Evolutionary conservation across 2,113 vertebrate genomes (phyloP), one percentile per base, ranked within the genome.

Genomic region (Trogon melanurus): DNA sequence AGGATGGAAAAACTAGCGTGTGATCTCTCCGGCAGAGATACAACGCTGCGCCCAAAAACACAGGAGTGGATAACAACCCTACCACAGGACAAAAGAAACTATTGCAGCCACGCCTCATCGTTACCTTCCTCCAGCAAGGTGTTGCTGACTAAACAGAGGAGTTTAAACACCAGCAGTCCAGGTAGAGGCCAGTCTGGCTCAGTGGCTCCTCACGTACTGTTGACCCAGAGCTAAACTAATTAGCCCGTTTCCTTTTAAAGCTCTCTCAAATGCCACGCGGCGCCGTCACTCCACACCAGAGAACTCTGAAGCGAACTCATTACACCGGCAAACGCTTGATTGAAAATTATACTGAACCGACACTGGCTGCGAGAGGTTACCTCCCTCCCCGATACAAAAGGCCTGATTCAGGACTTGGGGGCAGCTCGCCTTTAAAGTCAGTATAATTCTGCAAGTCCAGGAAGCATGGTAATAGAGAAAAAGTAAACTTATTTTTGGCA

Each of bases 141-240:
- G 32, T 1, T 50, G 32, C 89, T 88, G 83, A 26, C 32, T 65
- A 23, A 84, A 38, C 69, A 86, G 13, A 79, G 73, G 69, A 5
- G 7, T 72, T 65, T n/a, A 65, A 78, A 74, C 38, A 66, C n/a
- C 51, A 89, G 36, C 6, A 1, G 3, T 16, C 65, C 73, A 91
- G 67, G 60, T 3, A 85, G 45, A 67, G 67, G 50, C 82, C 79
- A 62, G 16, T 0, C 67, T 91, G 74, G 64, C 79, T 78, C 79
- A 81, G 16, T 10, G 22, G 47, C 70, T 96, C 79, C 82, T 57
- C 75, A 61, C 27, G 69, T 62, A 61, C 58, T 89, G 73, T 30
- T 96, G 91, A 97, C 91, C 89, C 89, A 95, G 70, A 88, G 76
- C 64, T 95, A 57, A 94, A 87, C 56, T 66, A 84, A 95, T 92